A percentile compares a stretch with the other conserved stretches of the same genome.
These are phyloP conservation scores for Oreonectes daqikongensis DNA, from an alignment of 2,797 vertebrate genomes.

Conservation along the genomic window DNA sequence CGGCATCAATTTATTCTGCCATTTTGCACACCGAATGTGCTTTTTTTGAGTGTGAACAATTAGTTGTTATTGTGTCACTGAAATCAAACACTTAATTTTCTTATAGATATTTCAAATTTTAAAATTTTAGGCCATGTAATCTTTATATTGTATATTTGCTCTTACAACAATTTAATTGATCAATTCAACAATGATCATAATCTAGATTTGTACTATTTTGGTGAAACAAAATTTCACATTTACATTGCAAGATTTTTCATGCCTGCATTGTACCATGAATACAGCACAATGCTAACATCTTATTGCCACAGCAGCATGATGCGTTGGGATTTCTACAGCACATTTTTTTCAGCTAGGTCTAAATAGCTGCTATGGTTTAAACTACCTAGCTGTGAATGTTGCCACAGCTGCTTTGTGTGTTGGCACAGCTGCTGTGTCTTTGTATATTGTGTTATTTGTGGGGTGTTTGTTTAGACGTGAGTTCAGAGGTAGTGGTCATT, in stretches of 20 bases:
- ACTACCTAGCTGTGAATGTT: constrained; percentile 11
- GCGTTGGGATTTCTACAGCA: constrained; percentile 9
- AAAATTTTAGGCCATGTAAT: too few species aligned
- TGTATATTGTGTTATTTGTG: constrained; percentile 28
- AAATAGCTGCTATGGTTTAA: constrained; percentile 10
- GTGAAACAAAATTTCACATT: not conserved
- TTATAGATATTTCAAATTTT: too few species aligned
- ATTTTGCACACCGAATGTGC: too few species aligned
- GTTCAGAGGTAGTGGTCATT: not conserved
- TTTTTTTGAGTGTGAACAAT: too few species aligned
- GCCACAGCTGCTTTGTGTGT: constrained; percentile 36
- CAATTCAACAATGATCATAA: too few species aligned
- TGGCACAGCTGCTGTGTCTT: constrained; percentile 37
- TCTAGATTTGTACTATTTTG: not conserved
- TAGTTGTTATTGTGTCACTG: too few species aligned
- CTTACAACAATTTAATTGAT: not conserved
- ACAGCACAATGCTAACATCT: constrained; percentile 22
- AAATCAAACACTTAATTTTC: too few species aligned
- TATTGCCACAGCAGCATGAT: too few species aligned
- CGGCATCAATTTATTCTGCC: too few species aligned
- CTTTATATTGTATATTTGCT: not conserved
- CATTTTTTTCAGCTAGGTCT: constrained; percentile 1
- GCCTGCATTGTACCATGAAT: not conserved
- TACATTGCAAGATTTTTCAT: not conserved
- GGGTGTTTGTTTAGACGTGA: constrained; percentile 7